Evolutionary conservation across 92 coral and sea anemone species (phyloP), one percentile per base, ranked within the genome.

Genomic region (Montipora capitata): DNA sequence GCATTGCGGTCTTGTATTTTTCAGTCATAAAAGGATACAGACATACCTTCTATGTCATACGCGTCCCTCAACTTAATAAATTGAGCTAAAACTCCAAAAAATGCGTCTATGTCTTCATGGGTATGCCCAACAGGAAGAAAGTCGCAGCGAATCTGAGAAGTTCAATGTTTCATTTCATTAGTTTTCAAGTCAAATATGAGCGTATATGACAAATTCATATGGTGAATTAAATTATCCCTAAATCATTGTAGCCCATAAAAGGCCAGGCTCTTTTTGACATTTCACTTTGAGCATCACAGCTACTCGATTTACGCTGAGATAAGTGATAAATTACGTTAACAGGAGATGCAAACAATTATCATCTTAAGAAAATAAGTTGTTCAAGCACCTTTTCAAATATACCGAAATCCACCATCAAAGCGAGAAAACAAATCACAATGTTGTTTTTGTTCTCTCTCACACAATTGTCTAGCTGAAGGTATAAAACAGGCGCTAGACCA

Each of bases 111-210:
- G 61, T 86, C 94, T 43, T 91, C 94, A 86, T 86, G 91, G 0
- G 94, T 79, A 35, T 91, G 84, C 1, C 94, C 88, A 77, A 90
- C 91, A 15, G 91, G 94, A 2, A 91, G 80, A 68, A 91, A 86
- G 48, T 91, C 87, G 10, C 45, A 38, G 7, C 88, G 64, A 27
- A 91, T 81, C 94, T 80, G 42, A 52, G 10, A 49, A 12, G 4
- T 6, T 10, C 16, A 57, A 57, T 57, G 63, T 57, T 57, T 2
- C 63, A 57, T 57, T 57, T 57, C 63, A 10, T 14, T 10, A 4
- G 3, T 6, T 57, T 57, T 10, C 63, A 10, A n/a, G n/a, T n/a
- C n/a, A n/a, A n/a, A n/a, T n/a, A n/a, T n/a, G n/a, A n/a, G n/a
- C n/a, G n/a, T n/a, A n/a, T n/a, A n/a, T n/a, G n/a, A n/a, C n/a